Evolutionary conservation across 1,140 invertebrate species (phyloP).

Genomic region (Trachymyrmex septentrionalis): DNA sequence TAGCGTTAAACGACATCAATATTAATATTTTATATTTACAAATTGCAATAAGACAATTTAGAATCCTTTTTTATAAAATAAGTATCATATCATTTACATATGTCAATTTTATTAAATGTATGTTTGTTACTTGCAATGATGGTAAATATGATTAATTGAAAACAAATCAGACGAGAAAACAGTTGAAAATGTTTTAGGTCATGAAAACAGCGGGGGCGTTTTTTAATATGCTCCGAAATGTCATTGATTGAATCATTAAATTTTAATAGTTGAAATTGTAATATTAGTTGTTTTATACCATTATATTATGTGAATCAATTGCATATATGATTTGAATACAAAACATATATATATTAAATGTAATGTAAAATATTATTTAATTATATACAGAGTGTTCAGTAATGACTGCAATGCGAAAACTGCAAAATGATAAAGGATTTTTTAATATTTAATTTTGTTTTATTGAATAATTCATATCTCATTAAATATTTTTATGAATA

Average conservation of each 20-base stretch:
- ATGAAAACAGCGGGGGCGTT: constrained; percentile 75
- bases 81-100: neutral
- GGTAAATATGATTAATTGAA: neutral
- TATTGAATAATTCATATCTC: neutral
- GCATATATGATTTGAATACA: neutral
- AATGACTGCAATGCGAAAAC: too few species aligned
- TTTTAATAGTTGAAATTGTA: constrained; percentile 6
- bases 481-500: neutral
- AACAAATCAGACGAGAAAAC: neutral
- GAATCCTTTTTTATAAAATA: neutral
- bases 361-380: neutral
- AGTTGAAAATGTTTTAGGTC: constrained; percentile 64
- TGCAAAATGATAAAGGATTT: too few species aligned
- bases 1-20: neutral
- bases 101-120: neutral
- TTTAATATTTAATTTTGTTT: neutral
- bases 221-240: constrained; percentile 66
- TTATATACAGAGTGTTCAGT: neutral
- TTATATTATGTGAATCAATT: neutral
- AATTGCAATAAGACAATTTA: neutral
- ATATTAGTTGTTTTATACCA: neutral
- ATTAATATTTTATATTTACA: neutral
- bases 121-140: neutral
- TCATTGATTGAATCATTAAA: constrained; percentile 25
- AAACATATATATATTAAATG: neutral